phyloP scores from a whole-genome alignment of 2,113 vertebrate species.

The Carollia perspicillata region DNA sequence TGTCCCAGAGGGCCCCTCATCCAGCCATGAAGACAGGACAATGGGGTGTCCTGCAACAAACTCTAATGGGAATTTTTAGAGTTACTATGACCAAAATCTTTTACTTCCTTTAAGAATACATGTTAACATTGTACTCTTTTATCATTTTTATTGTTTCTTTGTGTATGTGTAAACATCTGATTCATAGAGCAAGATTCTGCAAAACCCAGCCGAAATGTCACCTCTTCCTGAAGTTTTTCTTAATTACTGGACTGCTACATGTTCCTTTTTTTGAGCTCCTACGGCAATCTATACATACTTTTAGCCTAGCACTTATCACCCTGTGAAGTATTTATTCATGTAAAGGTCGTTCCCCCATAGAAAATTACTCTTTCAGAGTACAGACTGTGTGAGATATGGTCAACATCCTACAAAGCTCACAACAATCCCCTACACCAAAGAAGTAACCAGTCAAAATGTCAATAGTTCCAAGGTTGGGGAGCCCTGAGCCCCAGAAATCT shows the following conservation, averaged over 20 bases:
- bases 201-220: background rate
- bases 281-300: background rate
- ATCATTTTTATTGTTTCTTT: slow-evolving; percentile 17
- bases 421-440: background rate
- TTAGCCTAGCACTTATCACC: background rate
- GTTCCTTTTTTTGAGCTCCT: background rate
- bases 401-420: background rate
- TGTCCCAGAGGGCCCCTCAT: background rate
- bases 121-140: background rate
- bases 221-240: background rate
- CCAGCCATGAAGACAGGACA: background rate
- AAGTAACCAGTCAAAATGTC: background rate
- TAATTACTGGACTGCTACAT: background rate
- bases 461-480: background rate
- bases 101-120: background rate
- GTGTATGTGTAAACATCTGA: background rate
- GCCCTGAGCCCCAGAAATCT: background rate
- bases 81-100: background rate
- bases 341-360: slow-evolving; percentile 31
- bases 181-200: background rate
- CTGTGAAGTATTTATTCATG: slow-evolving; percentile 12
- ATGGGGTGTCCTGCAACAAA: background rate
- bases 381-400: background rate
- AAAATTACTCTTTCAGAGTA: background rate
- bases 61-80: background rate